Evolutionary conservation across 1,140 invertebrate species (phyloP).

Genomic region (Trachymyrmex septentrionalis): DNA sequence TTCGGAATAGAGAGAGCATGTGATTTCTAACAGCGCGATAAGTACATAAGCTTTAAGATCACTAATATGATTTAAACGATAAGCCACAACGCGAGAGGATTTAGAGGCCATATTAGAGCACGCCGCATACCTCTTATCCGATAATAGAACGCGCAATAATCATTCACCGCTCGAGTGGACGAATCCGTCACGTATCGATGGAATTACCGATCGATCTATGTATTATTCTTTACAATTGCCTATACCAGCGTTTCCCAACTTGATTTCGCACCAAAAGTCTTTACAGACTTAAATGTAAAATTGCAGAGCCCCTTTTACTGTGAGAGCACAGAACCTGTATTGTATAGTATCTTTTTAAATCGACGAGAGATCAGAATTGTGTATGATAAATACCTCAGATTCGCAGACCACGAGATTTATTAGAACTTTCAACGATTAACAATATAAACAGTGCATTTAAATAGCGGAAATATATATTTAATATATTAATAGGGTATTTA

Average conservation of each 20-base stretch:
- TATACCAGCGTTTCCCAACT: neutral
- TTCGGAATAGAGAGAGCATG: neutral
- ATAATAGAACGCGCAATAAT: conserved; percentile 22
- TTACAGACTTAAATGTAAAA: conserved; percentile 1
- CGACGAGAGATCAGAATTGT: too few relatives aligned
- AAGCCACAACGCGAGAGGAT: conserved; percentile 26
- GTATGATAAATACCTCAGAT: too few relatives aligned
- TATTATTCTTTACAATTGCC: conserved; percentile 29
- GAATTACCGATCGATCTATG: neutral
- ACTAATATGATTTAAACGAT: conserved; percentile 37
- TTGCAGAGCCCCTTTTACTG: neutral
- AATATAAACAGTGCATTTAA: too few relatives aligned
- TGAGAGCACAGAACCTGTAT: too few relatives aligned
- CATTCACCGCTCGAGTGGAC: conserved; percentile 17
- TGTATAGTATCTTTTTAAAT: too few relatives aligned
- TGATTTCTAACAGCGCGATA: conserved; percentile 6
- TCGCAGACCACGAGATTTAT: too few relatives aligned
- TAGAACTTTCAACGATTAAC: too few relatives aligned
- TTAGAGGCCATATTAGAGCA: conserved; percentile 25
- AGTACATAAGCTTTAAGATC: neutral
- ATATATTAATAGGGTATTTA: too few relatives aligned
- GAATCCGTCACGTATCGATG: conserved; percentile 22
- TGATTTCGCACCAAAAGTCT: neutral
- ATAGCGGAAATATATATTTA: too few relatives aligned
- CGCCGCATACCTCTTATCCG: conserved; percentile 11